These are phyloP conservation scores for Leucosticte australis DNA, from an alignment of 2,113 vertebrate species.

Conservation along the genomic window DNA sequence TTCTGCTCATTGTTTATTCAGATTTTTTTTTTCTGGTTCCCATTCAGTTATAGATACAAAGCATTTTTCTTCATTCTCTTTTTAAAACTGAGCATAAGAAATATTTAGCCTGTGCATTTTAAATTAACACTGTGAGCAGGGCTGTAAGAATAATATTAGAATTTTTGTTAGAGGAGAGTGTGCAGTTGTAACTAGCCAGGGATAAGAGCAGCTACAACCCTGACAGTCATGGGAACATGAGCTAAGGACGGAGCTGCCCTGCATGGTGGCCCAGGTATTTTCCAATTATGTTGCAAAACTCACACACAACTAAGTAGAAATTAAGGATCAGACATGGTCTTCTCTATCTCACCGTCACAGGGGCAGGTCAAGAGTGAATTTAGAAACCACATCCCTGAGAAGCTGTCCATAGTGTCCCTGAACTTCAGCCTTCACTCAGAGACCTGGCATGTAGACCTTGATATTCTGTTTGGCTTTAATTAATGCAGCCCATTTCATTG, in stretches of 20 bases:
- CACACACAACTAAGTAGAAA: neutral
- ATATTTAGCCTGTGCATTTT: neutral
- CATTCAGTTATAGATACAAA: neutral
- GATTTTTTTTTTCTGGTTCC: neutral
- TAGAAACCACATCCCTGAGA: neutral
- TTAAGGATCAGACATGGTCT: neutral
- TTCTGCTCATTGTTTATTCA: neutral
- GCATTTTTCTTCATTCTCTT: neutral
- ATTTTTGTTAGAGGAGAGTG: neutral
- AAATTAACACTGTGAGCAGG: neutral
- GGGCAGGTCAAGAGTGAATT: neutral
- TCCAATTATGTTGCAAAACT: neutral
- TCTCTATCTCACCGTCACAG: neutral
- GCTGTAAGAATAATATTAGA: neutral
- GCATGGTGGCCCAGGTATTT: neutral
- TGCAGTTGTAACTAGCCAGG: neutral
- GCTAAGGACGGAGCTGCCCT: neutral
- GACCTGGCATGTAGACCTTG: neutral
- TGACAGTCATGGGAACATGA: neutral
- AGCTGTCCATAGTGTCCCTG: neutral
- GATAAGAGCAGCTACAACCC: neutral
- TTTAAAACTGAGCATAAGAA: neutral
- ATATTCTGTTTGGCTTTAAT: neutral
- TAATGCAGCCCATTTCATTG: neutral
- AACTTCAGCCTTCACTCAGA: neutral